Conservation (phyloP, 1,140 invertebrate species). For the Zaprionus inermis region DNA sequence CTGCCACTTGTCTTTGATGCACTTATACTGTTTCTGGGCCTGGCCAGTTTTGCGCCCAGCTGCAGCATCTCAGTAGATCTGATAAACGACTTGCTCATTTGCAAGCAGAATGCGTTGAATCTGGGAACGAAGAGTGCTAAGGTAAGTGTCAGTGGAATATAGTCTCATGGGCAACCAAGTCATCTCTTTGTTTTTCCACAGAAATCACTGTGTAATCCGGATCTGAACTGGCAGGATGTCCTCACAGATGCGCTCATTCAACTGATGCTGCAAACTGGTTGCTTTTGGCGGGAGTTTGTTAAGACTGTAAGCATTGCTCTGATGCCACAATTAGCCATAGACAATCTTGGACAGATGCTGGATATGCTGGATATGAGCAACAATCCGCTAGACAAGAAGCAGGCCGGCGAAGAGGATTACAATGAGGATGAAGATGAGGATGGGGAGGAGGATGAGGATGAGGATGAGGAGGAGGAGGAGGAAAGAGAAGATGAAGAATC, state of each 20-base stretch:
- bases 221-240: slow-evolving; percentile 59
- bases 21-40: slow-evolving; percentile 46
- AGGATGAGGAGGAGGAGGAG: background rate
- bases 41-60: slow-evolving; percentile 36
- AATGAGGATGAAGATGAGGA: slow-evolving; percentile 5
- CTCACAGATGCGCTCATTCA: slow-evolving; percentile 57
- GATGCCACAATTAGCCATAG: slow-evolving; percentile 36
- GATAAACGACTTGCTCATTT: slow-evolving; percentile 51
- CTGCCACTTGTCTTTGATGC: slow-evolving; percentile 47
- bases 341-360: slow-evolving; percentile 54
- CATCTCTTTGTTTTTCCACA: background rate
- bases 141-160: slow-evolving; percentile 1
- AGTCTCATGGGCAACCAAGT: too few species aligned
- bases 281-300: slow-evolving; percentile 54
- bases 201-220: background rate
- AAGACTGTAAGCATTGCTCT: slow-evolving; percentile 31
- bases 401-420: slow-evolving; percentile 3
- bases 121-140: background rate
- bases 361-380: slow-evolving; percentile 46
- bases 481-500: slow-evolving; percentile 32
- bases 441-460: background rate
- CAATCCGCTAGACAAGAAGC: slow-evolving; percentile 46
- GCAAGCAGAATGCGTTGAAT: slow-evolving; percentile 45
- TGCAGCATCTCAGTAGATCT: slow-evolving; percentile 5
- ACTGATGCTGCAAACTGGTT: slow-evolving; percentile 56